Evolutionary conservation across 2,888 invertebrate genomes (phyloP).

Genomic region (Polyploca ridens): DNA sequence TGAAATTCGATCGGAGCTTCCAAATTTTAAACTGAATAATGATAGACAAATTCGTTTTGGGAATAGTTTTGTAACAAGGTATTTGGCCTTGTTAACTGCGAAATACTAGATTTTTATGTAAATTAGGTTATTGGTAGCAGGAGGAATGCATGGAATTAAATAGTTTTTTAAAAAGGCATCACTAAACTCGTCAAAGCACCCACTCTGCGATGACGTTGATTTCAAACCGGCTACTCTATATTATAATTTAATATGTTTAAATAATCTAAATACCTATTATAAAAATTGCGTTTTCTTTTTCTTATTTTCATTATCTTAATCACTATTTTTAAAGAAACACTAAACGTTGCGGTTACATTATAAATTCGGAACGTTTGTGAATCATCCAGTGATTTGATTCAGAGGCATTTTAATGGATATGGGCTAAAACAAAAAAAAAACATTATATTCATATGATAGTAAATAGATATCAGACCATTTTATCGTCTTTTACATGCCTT

Average conservation of each 20-base stretch:
- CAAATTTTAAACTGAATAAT: slow-evolving; percentile 3
- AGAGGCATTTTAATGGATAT: background rate
- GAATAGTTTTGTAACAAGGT: slow-evolving; percentile 4
- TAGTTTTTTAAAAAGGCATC: slow-evolving; percentile 44
- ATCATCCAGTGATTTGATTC: slow-evolving; percentile 23
- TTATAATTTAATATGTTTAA: slow-evolving; percentile 30
- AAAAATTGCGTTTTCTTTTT: slow-evolving; percentile 57
- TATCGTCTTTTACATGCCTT: background rate
- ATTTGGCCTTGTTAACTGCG: background rate
- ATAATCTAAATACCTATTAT: slow-evolving; percentile 22
- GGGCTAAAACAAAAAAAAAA: background rate
- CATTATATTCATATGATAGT: background rate
- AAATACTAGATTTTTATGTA: background rate
- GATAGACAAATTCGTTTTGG: background rate
- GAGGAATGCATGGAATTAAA: slow-evolving; percentile 24
- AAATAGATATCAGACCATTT: background rate
- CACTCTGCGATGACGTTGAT: slow-evolving; percentile 34
- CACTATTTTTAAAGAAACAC: slow-evolving; percentile 60
- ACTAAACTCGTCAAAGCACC: slow-evolving; percentile 34
- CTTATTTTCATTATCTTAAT: slow-evolving; percentile 50
- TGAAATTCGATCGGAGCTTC: slow-evolving; percentile 2
- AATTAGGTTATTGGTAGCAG: background rate
- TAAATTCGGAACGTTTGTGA: slow-evolving; percentile 38
- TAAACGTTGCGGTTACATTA: slow-evolving; percentile 38
- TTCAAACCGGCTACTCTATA: slow-evolving; percentile 43